Evolutionary conservation across 2,888 invertebrate genomes (phyloP).

Genomic region (Unio delphinus): DNA sequence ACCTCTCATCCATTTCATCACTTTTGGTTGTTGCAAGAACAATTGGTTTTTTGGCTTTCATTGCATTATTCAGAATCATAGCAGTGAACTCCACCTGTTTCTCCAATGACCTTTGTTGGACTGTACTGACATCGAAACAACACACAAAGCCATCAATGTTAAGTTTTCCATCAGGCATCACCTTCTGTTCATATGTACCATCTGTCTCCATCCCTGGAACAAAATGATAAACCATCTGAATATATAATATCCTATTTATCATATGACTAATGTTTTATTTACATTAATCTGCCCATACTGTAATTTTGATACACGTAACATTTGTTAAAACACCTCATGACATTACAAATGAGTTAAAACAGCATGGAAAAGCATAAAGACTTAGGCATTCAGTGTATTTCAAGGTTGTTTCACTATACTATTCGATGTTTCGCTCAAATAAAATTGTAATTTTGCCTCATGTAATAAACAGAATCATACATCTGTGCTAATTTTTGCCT

Average conservation of each 20-base stretch:
- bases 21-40: constrained; percentile 96
- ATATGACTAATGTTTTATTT: too few species aligned
- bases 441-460: too few species aligned
- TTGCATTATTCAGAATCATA: constrained; percentile 82
- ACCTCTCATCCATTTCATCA: constrained; percentile 89
- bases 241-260: not conserved
- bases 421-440: too few species aligned
- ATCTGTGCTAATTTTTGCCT: too few species aligned
- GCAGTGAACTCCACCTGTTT: constrained; percentile 84
- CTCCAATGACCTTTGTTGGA: constrained; percentile 91
- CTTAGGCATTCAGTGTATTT: too few species aligned
- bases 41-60: constrained; percentile 95
- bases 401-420: too few species aligned
- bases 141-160: constrained; percentile 95
- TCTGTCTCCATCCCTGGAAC: constrained; percentile 90
- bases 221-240: not conserved
- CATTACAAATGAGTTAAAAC: too few species aligned
- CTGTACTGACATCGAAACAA: constrained; percentile 94
- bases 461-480: too few species aligned
- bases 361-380: too few species aligned
- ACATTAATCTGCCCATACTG: too few species aligned
- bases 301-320: too few species aligned
- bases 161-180: constrained; percentile 86
- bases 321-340: too few species aligned
- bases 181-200: constrained; percentile 92